Percentiles rank a stretch among this genome's conserved stretches.
Conservation (phyloP, 2,888 invertebrate species). For the Allygus modestus region DNA sequence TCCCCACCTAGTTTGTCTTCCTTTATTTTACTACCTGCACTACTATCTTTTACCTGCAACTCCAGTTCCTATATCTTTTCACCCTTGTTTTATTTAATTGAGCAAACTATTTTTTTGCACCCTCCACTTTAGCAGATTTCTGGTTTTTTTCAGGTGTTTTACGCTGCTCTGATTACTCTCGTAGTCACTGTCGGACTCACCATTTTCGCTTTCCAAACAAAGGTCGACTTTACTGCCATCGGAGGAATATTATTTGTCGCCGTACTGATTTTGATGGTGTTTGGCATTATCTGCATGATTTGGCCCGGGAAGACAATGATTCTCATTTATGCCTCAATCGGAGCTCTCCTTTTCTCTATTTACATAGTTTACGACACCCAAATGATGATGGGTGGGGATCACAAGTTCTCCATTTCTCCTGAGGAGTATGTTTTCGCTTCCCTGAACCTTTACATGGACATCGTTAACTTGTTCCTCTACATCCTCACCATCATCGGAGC, state of each 20-base stretch:
- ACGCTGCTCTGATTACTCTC: conserved; percentile 91
- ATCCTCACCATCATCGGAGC: conserved; percentile 78
- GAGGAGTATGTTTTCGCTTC: conserved; percentile 86
- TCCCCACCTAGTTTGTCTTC: no score
- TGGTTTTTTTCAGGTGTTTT: conserved; percentile 34
- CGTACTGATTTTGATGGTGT: conserved; percentile 85
- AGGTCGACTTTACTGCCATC: conserved; percentile 89
- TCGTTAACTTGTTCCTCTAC: conserved; percentile 71
- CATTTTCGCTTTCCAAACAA: conserved; percentile 96
- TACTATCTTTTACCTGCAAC: no score
- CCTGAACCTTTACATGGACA: conserved; percentile 70
- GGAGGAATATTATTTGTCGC: conserved; percentile 88
- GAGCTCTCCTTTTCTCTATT: conserved; percentile 92
- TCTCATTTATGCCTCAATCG: conserved; percentile 89
- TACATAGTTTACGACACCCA: conserved; percentile 96
- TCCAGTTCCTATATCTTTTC: no score
- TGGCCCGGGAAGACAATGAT: conserved; percentile 78
- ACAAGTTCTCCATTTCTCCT: conserved; percentile 93
- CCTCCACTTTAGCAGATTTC: no score
- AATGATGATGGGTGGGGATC: conserved; percentile 92
- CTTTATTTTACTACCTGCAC: no score
- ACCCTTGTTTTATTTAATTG: no score
- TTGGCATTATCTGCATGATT: conserved; percentile 87
- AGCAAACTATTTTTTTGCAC: no score
- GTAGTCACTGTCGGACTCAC: conserved; percentile 91